Base-by-base conservation (phyloP, 2,113 vertebrate genomes). In the Orycteropus afer region DNA sequence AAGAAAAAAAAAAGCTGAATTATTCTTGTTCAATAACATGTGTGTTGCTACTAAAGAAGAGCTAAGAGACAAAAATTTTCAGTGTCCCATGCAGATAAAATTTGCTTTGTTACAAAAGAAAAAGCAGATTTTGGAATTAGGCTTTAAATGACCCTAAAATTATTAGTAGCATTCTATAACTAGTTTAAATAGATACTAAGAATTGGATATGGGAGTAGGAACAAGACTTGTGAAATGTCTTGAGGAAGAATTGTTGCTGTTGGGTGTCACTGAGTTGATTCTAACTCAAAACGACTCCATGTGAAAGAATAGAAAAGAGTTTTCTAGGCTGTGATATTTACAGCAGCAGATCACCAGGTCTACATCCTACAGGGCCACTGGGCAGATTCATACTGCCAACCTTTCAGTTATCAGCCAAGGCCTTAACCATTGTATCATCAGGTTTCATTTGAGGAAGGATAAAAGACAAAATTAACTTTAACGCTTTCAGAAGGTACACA, bases 11-110 rank as follows among this genome's bases (percentile, higher is more conserved):
- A 77, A 40, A 78, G 55, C 51, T 91, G 29, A 91, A 79, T 2
- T 42, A n/a, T 94, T 95, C 77, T 13, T 88, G 40, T 47, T 93
- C 14, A 94, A 45, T 45, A 87, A 71, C 90, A 73, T 91, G 12
- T 92, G 78, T 96, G 92, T 73, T 91, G 69, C 89, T 91, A n/a
- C 10, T 89, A 67, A 34, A 55, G 13, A 80, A 23, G 7, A 17
- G 13, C 67, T 65, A 90, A 92, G 55, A 73, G 76, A 45, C 86
- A 87, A 20, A 95, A 95, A 85, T 32, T 9, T 90, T 81, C 79
- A 82, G 2, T 42, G 79, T 78, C 5, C 57, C n/a, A 0, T 73
- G 40, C 23, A 78, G 49, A 3, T 20, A 40, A 94, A 53, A 40
- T 12, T 93, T 82, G 74, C 79, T 95, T 63, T 51, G 65, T 55